Conservation (phyloP, 2,113 vertebrate species). For the Cyphomyrus plagiostoma region DNA sequence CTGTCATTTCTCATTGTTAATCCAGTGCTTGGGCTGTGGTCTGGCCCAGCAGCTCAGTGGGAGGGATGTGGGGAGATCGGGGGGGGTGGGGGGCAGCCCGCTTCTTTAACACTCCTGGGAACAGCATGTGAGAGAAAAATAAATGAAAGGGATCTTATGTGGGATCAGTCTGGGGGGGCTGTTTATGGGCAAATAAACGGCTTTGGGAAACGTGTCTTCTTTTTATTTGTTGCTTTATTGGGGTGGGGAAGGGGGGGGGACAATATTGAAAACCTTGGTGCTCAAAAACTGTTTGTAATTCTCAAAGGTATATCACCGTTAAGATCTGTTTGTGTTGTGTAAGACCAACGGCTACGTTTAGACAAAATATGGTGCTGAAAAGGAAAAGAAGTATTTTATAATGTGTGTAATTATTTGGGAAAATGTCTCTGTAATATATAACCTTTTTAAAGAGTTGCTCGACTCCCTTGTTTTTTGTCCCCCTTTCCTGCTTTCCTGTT, state of each 20-base stretch:
- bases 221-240: conserved; percentile 35
- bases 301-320: conserved; percentile 41
- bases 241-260: conserved; percentile 28
- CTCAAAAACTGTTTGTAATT: conserved; percentile 39
- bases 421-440: conserved; percentile 73
- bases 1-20: conserved; percentile 44
- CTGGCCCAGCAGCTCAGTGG: neutral
- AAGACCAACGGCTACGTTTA: conserved; percentile 44
- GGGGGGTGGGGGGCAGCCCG: neutral
- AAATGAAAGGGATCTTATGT: conserved; percentile 26
- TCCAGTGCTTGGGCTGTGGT: conserved; percentile 25
- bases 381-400: conserved; percentile 60
- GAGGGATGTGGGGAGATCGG: neutral
- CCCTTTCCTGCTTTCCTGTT: neutral
- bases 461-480: conserved; percentile 50
- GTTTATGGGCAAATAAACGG: conserved; percentile 9
- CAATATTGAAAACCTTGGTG: conserved; percentile 32
- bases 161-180: neutral
- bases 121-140: conserved; percentile 28
- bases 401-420: conserved; percentile 70
- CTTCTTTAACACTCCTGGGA: neutral
- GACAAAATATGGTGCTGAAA: conserved; percentile 63
- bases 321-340: conserved; percentile 42
- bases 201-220: conserved; percentile 29
- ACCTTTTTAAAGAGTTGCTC: conserved; percentile 63